A percentile compares a stretch with the other conserved stretches of the same genome.
These are phyloP conservation scores for Drosophila fuyamai DNA, from an alignment of 1,140 invertebrate species.

Conservation along the genomic window DNA sequence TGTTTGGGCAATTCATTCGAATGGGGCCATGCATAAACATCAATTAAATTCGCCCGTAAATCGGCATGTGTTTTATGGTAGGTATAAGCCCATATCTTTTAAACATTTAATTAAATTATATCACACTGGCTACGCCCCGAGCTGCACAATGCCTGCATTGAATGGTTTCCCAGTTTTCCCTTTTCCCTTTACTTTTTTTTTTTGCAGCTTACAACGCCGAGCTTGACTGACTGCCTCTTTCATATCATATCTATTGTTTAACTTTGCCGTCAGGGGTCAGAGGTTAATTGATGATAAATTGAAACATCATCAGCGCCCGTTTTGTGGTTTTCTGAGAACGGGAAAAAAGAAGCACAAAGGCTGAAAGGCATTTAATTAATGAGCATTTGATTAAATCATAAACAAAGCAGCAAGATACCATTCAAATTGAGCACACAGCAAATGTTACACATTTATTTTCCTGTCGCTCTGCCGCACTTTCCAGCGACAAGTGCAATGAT, in stretches of 20 bases:
- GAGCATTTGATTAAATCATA: slow-evolving; percentile 81
- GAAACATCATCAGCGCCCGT: slow-evolving; percentile 54
- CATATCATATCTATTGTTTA: slow-evolving; percentile 53
- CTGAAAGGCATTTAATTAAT: slow-evolving; percentile 71
- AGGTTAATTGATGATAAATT: slow-evolving; percentile 81
- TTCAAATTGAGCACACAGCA: slow-evolving; percentile 55
- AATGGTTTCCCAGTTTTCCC: slow-evolving; percentile 16
- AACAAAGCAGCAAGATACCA: slow-evolving; percentile 55
- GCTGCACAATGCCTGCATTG: slow-evolving; percentile 13
- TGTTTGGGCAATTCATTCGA: slow-evolving; percentile 62
- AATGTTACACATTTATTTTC: slow-evolving; percentile 35
- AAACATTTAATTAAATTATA: slow-evolving; percentile 72
- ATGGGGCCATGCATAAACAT: slow-evolving; percentile 72
- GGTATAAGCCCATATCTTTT: slow-evolving; percentile 49
- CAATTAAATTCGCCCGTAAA: slow-evolving; percentile 68
- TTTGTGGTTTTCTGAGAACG: background rate
- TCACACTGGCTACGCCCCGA: slow-evolving; percentile 30
- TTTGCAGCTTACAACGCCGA: slow-evolving; percentile 1
- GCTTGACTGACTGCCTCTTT: slow-evolving; percentile 25
- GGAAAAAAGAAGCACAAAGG: slow-evolving; percentile 13
- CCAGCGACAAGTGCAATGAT: slow-evolving; percentile 67
- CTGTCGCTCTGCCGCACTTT: slow-evolving; percentile 14
- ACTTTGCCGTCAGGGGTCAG: slow-evolving; percentile 46
- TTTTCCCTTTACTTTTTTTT: slow-evolving; percentile 8
- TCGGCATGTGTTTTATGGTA: slow-evolving; percentile 55